phyloP scores from a whole-genome alignment of 1,140 invertebrate species.

The Triops longicaudatus region DNA sequence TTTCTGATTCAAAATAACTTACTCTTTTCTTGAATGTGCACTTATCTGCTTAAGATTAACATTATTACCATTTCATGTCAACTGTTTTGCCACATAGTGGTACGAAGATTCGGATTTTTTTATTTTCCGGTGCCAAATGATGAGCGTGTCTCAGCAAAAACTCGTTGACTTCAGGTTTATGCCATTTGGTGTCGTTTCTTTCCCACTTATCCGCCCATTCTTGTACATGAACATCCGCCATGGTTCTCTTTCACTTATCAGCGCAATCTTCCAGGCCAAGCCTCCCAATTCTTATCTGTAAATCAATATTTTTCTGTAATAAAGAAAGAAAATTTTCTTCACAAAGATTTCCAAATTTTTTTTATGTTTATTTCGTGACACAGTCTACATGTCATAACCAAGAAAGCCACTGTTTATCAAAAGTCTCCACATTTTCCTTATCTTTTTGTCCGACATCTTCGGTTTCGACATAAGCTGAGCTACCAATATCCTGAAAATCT shows the following conservation, averaged over 20 bases:
- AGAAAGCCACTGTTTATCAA: constrained; percentile 1
- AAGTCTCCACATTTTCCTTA: background rate
- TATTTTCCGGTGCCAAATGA: background rate
- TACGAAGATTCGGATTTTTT: constrained; percentile 27
- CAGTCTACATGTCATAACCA: background rate
- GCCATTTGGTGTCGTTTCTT: constrained; percentile 30
- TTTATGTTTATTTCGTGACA: no score
- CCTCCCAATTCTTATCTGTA: no score
- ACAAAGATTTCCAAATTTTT: no score
- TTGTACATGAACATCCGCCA: constrained; percentile 21
- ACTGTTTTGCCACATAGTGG: constrained; percentile 32
- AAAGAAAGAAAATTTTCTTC: no score
- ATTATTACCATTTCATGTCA: constrained; percentile 28
- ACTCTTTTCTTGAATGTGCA: no score
- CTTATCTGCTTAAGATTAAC: background rate
- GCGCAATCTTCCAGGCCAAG: no score
- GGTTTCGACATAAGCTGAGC: background rate
- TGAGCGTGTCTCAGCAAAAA: constrained; percentile 24
- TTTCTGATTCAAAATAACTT: background rate
- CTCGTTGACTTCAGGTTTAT: constrained; percentile 30
- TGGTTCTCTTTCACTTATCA: no score
- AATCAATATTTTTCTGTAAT: no score
- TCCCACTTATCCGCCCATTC: constrained; percentile 30
- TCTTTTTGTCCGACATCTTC: constrained; percentile 4
- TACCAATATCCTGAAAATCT: background rate